Percentiles rank a stretch among this genome's conserved stretches.
Conservation (phyloP, 2,888 invertebrate genomes). For the Idaea biselata region DNA sequence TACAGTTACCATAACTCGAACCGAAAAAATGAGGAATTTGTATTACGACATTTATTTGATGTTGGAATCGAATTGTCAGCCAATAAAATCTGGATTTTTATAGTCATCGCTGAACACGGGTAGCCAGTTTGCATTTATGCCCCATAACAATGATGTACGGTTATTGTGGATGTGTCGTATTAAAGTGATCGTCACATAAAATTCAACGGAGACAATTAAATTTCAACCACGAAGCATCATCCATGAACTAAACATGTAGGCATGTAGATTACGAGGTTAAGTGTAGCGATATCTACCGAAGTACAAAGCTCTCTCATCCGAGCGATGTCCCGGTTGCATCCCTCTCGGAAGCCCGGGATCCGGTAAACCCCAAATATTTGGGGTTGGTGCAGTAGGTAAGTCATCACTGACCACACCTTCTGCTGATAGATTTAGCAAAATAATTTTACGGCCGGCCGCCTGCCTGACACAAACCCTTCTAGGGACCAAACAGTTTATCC, state of each 20-base stretch:
- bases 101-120: slow-evolving; percentile 45
- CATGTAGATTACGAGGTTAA: background rate
- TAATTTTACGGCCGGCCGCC: no score
- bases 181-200: slow-evolving; percentile 41
- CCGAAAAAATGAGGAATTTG: slow-evolving; percentile 3
- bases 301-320: no score
- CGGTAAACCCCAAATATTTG: no score
- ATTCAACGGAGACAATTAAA: slow-evolving; percentile 35
- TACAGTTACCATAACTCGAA: background rate
- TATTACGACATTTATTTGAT: background rate
- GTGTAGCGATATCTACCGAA: no score
- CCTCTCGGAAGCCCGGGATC: no score
- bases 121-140: slow-evolving; percentile 53
- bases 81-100: slow-evolving; percentile 21
- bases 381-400: no score
- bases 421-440: no score
- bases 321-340: no score
- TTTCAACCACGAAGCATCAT: slow-evolving; percentile 11
- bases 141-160: slow-evolving; percentile 61
- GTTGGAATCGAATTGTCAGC: slow-evolving; percentile 13
- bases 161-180: slow-evolving; percentile 41
- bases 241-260: slow-evolving; percentile 14
- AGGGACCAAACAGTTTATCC: no score
- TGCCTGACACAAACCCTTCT: no score
- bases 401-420: no score